Evolutionary conservation across 2,888 invertebrate species (phyloP), one percentile per base, ranked within the genome.

Genomic region (Loripinus fragilis): DNA sequence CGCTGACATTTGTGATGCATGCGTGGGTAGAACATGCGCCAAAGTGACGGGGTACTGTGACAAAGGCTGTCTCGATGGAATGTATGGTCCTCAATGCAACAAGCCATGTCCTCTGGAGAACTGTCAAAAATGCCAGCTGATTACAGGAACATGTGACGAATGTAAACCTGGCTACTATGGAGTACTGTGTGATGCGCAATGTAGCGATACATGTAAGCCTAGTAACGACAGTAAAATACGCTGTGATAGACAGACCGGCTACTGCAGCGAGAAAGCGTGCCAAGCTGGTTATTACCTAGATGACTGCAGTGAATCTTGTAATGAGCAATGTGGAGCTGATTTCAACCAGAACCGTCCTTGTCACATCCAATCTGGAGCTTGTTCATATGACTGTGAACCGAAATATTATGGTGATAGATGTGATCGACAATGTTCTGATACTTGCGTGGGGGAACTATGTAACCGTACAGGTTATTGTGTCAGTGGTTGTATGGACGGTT

Each of bases 331-430:
- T 41, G 83, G 83, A 10, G n/a, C 68, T 0, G 48, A 69, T 42
- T 5, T 20, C 5, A 64, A 41, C 2, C 72, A 73, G 2, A 7
- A 38, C 15, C 28, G 71, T 15, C 64, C 83, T 17, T 83, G 83
- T 48, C 23, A 83, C 15, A 74, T 78, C 35, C 20, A 64, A 0
- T 72, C 69, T 23, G 78, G 83, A 15, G 15, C 38, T 2, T 83
- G 83, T 55, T 64, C 76, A 30, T 12, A 38, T 0, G 74, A 72
- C 12, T 83, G 83, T 48, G 72, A 69, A 30, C 38, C 64, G 2
- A 68, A 68, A 0, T 83, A 75, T 74, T 83, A 74, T 66, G 83
- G 83, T 15, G 71, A 70, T 0, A 48, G 60, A n/a, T 83, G 83
- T 35, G 45, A 65, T n/a, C 12, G 33, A 12, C 20, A 2, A 23